Base-by-base conservation (phyloP, 2,888 invertebrate genomes). In the Agriotes lineatus region DNA sequence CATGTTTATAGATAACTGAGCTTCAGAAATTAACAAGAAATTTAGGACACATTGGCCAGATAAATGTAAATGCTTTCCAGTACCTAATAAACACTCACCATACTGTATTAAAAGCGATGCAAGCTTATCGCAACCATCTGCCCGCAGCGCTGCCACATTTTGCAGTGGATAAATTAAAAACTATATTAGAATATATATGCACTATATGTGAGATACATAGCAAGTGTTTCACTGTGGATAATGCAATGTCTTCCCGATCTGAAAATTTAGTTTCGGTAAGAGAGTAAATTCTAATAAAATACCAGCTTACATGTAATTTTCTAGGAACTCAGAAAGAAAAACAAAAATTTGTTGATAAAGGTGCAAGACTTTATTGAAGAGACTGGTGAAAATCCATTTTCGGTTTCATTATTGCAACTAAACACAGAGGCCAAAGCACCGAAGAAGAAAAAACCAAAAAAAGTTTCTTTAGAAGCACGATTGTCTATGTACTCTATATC, bases 91-190 rank as follows among this genome's bases (percentile, higher is more conserved):
- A 82, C 6, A 81, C 84, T 5, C 87, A 87, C 76, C 86, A 87
- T n/a, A 81, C 87, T 33, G 79, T 89, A 16, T 76, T 85, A 5
- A 86, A 88, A 74, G 88, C 87, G 2, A 73, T 88, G 64, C 82
- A 86, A 62, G 82, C 85, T 0, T 88, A 85, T 71, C 79, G 81
- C 37, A 85, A 86, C 30, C 88, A 90, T 73, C 79, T 90, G 70
- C 87, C 87, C 0, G 85, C 84, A 67, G 87, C 88, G 4, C 81
- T 87, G 9, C 79, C 85, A 5, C 85, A 84, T 66, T 85, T 84
- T 54, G 83, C 86, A 68, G 86, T 87, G 0, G 87, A 87, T 22
- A 89, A 89, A 75, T 78, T 90, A 14, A 86, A 85, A 57, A 83
- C 85, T 10, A 66, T 83, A 5, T 64, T 84, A 52, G 77, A 75